phyloP scores from a whole-genome alignment of 92 coral and sea anemone genomes.

The Bergia puertoricense region DNA sequence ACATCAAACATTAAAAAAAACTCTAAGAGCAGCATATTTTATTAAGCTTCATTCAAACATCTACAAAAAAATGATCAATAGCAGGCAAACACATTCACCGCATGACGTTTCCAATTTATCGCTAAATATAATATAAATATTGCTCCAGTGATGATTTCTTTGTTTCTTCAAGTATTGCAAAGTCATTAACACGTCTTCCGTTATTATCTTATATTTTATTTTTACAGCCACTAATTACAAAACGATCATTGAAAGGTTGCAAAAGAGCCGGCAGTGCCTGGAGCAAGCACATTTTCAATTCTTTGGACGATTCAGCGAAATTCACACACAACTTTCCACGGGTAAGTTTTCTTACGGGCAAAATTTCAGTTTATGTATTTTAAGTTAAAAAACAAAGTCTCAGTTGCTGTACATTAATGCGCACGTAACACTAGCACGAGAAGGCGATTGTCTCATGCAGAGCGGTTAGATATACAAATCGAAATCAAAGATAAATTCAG shows the following conservation, averaged over 20 bases:
- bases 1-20: too few species aligned
- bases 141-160: neutral
- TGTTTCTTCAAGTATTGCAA: neutral
- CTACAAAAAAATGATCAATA: neutral
- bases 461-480: neutral
- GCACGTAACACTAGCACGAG: neutral
- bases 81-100: neutral
- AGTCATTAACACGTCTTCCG: neutral
- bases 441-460: neutral
- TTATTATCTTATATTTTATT: neutral
- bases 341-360: neutral
- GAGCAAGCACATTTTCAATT: neutral
- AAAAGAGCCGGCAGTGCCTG: neutral
- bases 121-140: neutral
- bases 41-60: too few species aligned
- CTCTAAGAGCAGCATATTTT: neutral
- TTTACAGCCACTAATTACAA: neutral
- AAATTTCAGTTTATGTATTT: too few species aligned
- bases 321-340: neutral
- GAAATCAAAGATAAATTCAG: too few species aligned
- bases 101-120: neutral
- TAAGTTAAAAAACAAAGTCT: too few species aligned
- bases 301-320: neutral
- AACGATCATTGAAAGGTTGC: neutral
- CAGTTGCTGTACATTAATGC: neutral